Evolutionary conservation across 1,140 invertebrate genomes (phyloP), one percentile per base, ranked within the genome.

Genomic region (Doryteuthis pealeii): DNA sequence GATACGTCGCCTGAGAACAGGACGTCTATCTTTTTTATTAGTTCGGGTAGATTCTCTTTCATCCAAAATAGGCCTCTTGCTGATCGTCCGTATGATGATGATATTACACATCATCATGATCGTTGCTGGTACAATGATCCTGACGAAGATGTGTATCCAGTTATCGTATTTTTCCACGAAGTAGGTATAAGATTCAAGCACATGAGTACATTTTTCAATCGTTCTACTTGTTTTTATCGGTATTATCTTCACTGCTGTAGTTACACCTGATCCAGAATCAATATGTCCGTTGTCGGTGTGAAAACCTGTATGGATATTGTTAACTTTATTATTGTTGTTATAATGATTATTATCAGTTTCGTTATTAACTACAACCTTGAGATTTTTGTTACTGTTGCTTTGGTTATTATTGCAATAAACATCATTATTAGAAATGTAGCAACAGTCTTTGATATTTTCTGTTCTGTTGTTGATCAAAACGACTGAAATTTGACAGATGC

Each of bases 61-160:
- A 6, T 28, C 18, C 18, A 62, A 62, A 8, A 62, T 5, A 1
- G 54, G 54, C 18, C 54, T 62, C 18, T 5, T n/a, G 5, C 18
- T 22, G 18, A 62, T 62, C 12, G 54, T 62, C 0, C 54, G 10
- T 15, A 62, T 62, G 18, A 62, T 62, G 22, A 12, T 5, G 18
- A 62, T 28, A 8, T 62, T 62, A 22, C 54, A 62, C 26, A 62
- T 62, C 54, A 62, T 62, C 54, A 62, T 62, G 26, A 62, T 62
- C 18, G 18, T 2, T 12, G 54, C 18, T 62, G 54, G 54, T 6
- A 62, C 26, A 6, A 62, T 62, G 18, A 22, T 62, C 1, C 26
- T 8, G 18, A 62, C 22, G 54, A 62, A 62, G 10, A 62, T 62
- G 26, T 28, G 54, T 15, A 62, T 22, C 54, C 54, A 62, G 54